phyloP scores from a whole-genome alignment of 2,113 vertebrate genomes.

The Otis tarda region DNA sequence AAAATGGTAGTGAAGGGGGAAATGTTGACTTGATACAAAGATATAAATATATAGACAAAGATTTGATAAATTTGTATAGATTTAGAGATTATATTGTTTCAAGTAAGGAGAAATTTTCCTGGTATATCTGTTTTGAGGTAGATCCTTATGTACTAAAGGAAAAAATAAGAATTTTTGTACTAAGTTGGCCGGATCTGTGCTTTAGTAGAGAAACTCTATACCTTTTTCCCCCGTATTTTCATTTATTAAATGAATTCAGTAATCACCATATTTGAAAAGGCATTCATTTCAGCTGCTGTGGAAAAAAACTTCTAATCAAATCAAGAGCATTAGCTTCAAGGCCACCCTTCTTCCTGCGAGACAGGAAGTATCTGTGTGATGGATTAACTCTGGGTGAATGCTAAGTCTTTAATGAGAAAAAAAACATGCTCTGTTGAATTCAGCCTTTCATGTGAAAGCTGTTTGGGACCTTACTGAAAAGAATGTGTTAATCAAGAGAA shows the following conservation, averaged over 20 bases:
- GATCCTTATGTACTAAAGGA: neutral
- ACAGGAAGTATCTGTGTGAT: conserved; percentile 24
- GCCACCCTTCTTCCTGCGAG: conserved; percentile 12
- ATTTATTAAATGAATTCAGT: neutral
- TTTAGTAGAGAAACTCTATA: neutral
- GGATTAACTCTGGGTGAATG: conserved; percentile 29
- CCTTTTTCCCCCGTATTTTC: neutral
- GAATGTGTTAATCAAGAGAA: conserved; percentile 54
- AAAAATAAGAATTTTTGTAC: neutral
- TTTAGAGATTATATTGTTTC: neutral
- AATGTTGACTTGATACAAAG: neutral
- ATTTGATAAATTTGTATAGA: accelerated
- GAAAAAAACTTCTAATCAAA: neutral
- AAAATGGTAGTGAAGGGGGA: neutral
- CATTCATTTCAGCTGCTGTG: neutral
- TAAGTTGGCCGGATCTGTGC: neutral
- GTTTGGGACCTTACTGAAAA: conserved; percentile 14
- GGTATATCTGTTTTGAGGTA: neutral
- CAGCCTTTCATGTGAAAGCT: conserved; percentile 42
- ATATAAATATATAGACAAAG: neutral
- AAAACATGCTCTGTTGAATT: conserved; percentile 31
- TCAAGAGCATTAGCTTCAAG: neutral
- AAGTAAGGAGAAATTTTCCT: neutral
- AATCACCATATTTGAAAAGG: neutral
- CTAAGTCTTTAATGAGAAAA: conserved; percentile 45